phyloP scores from a whole-genome alignment of 2,797 vertebrate genomes.

The Manis crassicaudata region DNA sequence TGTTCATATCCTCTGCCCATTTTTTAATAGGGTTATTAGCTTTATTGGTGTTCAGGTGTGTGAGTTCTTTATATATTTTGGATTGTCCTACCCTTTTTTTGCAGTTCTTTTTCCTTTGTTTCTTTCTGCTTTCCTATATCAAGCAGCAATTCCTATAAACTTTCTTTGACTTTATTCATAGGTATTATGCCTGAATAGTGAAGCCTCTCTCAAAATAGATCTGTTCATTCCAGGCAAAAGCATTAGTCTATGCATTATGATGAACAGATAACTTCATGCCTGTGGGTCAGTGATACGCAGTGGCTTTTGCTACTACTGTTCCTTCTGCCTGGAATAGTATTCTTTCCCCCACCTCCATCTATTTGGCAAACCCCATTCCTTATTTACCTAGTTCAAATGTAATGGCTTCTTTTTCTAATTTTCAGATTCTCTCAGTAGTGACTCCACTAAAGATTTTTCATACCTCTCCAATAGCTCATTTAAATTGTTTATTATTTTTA shows the following conservation, averaged over 20 bases:
- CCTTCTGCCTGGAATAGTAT: background rate
- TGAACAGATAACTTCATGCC: background rate
- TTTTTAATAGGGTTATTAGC: too few species aligned
- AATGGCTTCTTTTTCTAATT: background rate
- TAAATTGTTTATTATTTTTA: conserved; percentile 1
- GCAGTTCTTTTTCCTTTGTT: background rate
- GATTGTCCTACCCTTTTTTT: background rate
- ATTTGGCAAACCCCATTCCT: background rate
- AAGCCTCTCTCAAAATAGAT: background rate
- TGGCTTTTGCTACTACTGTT: background rate
- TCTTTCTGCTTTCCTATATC: conserved; percentile 21
- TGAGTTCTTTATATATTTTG: too few species aligned
- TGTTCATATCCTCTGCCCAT: too few species aligned
- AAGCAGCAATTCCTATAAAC: conserved; percentile 27
- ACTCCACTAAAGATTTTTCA: background rate
- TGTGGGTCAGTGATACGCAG: background rate
- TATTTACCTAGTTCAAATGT: background rate
- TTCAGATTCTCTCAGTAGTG: background rate
- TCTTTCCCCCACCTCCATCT: background rate
- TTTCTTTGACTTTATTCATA: conserved; percentile 32
- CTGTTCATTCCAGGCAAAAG: background rate
- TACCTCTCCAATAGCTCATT: background rate
- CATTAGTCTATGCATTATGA: background rate
- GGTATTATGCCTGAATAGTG: background rate
- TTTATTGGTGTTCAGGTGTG: too few species aligned